These are phyloP conservation scores for Heliconius hermathena DNA, from an alignment of 1,140 invertebrate species.

Conservation along the genomic window DNA sequence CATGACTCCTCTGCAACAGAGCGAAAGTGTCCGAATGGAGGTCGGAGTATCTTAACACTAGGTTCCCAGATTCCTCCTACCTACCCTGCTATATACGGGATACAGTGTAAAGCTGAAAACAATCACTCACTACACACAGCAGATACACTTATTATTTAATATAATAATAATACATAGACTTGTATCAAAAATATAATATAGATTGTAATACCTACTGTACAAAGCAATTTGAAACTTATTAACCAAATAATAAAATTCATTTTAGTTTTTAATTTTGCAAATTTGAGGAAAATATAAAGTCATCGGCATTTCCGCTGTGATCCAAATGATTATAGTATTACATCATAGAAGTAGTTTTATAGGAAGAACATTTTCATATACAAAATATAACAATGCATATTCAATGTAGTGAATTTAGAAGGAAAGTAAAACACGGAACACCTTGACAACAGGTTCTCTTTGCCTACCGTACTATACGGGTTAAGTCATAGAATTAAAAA, in stretches of 20 bases:
- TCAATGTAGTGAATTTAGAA: too few relatives aligned
- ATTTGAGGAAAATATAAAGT: constrained; percentile 31
- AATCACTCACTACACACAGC: background rate
- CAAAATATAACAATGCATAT: background rate
- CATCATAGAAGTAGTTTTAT: constrained; percentile 27
- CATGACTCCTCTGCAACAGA: too few relatives aligned
- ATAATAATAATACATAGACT: background rate
- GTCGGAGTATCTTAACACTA: too few relatives aligned
- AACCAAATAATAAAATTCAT: background rate
- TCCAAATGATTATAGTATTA: constrained; percentile 31
- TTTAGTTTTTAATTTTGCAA: background rate
- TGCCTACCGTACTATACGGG: too few relatives aligned
- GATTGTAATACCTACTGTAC: background rate
- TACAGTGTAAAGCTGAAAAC: too few relatives aligned
- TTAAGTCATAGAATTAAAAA: too few relatives aligned
- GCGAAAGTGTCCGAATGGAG: too few relatives aligned
- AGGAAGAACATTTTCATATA: background rate
- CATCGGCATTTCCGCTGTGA: constrained; percentile 31
- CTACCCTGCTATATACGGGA: too few relatives aligned
- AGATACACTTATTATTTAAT: background rate
- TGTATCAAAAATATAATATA: background rate
- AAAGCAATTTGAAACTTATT: background rate
- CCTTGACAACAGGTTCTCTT: too few relatives aligned
- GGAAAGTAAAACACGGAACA: too few relatives aligned
- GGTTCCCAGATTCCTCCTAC: too few relatives aligned